Conservation (phyloP, 2,888 invertebrate species). For the Tholera decimalis region DNA sequence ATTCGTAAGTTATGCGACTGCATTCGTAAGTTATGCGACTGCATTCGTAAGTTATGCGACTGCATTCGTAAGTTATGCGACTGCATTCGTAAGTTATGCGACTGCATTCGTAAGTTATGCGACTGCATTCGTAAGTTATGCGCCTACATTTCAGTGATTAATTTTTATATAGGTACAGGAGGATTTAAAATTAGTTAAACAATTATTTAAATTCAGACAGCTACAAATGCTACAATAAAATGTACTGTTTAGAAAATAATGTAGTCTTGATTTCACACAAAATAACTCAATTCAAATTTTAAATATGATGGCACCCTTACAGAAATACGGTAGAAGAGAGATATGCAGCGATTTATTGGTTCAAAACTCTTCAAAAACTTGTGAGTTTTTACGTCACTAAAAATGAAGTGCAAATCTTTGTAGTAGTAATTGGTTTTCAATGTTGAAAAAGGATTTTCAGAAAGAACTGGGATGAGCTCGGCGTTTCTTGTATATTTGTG, state of each 20-base stretch:
- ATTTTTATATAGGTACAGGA: too few relatives aligned
- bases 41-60: too few relatives aligned
- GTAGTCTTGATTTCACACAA: background rate
- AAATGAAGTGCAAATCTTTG: constrained; percentile 13
- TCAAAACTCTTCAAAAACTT: background rate
- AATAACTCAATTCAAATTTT: background rate
- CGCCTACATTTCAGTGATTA: too few relatives aligned
- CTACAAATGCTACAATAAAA: background rate
- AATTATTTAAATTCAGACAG: background rate
- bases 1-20: too few relatives aligned
- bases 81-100: too few relatives aligned
- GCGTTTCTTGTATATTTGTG: too few relatives aligned
- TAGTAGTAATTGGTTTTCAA: background rate
- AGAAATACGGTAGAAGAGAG: background rate
- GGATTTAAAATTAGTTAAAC: too few relatives aligned
- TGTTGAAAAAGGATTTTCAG: background rate
- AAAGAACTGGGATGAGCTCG: background rate
- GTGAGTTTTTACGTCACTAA: constrained; percentile 6
- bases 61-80: too few relatives aligned
- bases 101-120: too few relatives aligned
- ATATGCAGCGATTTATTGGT: background rate
- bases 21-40: too few relatives aligned
- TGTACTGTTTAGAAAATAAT: background rate
- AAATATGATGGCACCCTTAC: background rate
- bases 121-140: too few relatives aligned